These are phyloP conservation scores for Scaptomyza flava DNA, from an alignment of 2,888 invertebrate genomes.

Conservation along the genomic window DNA sequence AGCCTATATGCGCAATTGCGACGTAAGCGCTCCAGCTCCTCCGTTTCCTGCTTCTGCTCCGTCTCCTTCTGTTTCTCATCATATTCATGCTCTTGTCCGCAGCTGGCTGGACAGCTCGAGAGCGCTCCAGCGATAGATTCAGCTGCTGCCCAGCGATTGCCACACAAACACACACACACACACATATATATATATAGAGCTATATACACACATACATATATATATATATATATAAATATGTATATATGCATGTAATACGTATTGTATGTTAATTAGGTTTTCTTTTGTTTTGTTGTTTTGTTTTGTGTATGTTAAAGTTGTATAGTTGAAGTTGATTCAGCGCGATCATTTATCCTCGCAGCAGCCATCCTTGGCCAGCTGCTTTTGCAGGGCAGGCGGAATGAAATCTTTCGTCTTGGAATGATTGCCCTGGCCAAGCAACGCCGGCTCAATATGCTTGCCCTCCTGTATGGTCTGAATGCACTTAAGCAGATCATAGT, in stretches of 20 bases:
- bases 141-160: conserved; percentile 14
- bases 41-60: conserved; percentile 1
- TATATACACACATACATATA: not conserved
- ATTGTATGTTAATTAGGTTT: conserved; percentile 10
- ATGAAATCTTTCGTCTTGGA: conserved; percentile 94
- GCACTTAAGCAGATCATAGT: conserved; percentile 94
- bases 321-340: conserved; percentile 20
- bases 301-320: conserved; percentile 19
- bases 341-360: conserved; percentile 80
- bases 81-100: conserved; percentile 1
- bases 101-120: conserved; percentile 11
- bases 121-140: conserved; percentile 11
- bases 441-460: conserved; percentile 88
- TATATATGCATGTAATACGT: conserved; percentile 4
- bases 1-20: conserved; percentile 17
- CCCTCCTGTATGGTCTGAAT: conserved; percentile 91
- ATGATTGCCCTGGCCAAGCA: conserved; percentile 90
- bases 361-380: conserved; percentile 82
- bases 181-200: not conserved
- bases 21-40: not conserved
- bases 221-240: conserved; percentile 3
- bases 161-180: conserved; percentile 14
- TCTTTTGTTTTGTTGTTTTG: conserved; percentile 3
- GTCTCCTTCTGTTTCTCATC: not conserved
- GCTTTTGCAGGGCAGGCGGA: conserved; percentile 90